Evolutionary conservation across 2,797 vertebrate species (phyloP), one percentile per base, ranked within the genome.

Genomic region (Protonibea diacanthus): DNA sequence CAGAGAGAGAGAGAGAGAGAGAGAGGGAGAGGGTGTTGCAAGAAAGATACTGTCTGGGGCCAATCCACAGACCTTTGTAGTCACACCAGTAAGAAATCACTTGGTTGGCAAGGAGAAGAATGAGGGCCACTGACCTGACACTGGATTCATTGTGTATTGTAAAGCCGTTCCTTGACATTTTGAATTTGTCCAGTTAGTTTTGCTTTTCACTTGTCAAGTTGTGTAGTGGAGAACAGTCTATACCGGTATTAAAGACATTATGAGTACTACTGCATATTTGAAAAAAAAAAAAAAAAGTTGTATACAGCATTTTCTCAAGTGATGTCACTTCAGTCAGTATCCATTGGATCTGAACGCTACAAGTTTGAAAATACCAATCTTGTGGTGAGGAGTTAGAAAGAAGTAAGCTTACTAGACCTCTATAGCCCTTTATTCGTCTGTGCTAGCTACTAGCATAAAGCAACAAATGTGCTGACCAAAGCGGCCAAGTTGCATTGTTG

Each of bases 11-110:
- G 68, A 18, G 63, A 52, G 27, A 44, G 20, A 25, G 23, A 55
- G 25, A 48, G 68, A 18, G 63, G 61, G 33, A 55, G 67, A 70
- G 49, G 29, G 48, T 9, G 64, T 44, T 74, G 33, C 73, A 79
- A 55, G 57, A 78, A 64, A 81, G 48, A 82, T 62, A 74, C 48
- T 58, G 80, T 87, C 81, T 83, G 84, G 65, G 74, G 76, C 78
- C 86, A 85, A 71, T 87, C 63, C 74, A 70, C 55, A 79, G 55
- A 76, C 69, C 76, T 88, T 88, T 93, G 82, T 85, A 85, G 80
- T 85, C 20, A 15, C 77, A 82, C 67, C 65, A 85, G 83, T 69
- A 61, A 74, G 74, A 88, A 86, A 85, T 86, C 71, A 87, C 81
- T 86, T 83, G 81, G 55, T 82, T 79, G 72, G 78, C 57, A 66